Evolutionary conservation across 2,113 vertebrate species (phyloP).

Genomic region (Symphodus melops): DNA sequence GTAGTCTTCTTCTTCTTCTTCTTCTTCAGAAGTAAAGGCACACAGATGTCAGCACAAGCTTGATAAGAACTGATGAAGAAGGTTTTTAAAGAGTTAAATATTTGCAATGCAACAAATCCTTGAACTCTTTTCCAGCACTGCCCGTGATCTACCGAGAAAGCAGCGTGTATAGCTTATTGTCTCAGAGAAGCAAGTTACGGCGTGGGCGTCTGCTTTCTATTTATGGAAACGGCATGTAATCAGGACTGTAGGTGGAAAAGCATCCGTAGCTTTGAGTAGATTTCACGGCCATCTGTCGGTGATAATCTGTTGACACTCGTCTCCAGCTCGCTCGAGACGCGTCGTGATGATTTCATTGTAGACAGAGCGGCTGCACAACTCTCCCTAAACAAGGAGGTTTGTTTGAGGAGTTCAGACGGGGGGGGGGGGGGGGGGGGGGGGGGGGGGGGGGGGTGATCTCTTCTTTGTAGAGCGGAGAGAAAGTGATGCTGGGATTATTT

Average conservation of each 20-base stretch:
- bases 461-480: not conserved
- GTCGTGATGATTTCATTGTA: constrained; percentile 18
- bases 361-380: not conserved
- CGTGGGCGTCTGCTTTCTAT: constrained; percentile 57
- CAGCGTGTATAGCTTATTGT: constrained; percentile 37
- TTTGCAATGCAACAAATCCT: constrained; percentile 19
- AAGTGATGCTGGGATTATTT: not conserved
- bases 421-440: too few species aligned
- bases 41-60: constrained; percentile 27
- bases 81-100: constrained; percentile 14
- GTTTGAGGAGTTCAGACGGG: not conserved
- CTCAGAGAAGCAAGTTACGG: constrained; percentile 45
- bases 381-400: not conserved
- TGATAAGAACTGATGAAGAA: constrained; percentile 37
- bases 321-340: constrained; percentile 3
- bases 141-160: constrained; percentile 17
- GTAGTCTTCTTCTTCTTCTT: not conserved
- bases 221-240: constrained; percentile 57
- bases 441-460: too few species aligned
- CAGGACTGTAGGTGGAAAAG: constrained; percentile 54
- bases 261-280: constrained; percentile 27
- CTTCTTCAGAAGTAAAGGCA: constrained; percentile 26
- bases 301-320: constrained; percentile 36
- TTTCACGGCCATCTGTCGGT: constrained; percentile 45
- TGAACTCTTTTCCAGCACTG: not conserved